Evolutionary conservation across 35 echinoderm and acorn worm genomes (phyloP).

Genomic region (Ptychodera flava): DNA sequence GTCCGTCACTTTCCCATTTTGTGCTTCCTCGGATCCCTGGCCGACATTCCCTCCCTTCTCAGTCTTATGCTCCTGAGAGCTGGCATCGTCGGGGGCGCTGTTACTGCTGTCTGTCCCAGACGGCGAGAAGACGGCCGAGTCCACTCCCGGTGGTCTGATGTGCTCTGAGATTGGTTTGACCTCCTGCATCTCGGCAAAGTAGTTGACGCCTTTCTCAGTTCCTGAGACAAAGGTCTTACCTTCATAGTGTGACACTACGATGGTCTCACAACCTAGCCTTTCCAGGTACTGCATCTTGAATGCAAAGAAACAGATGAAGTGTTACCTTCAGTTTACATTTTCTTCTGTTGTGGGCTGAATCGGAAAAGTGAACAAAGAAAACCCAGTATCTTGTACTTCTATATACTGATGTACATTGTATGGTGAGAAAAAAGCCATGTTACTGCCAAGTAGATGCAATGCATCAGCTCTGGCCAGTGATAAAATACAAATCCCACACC

Average conservation of each 20-base stretch:
- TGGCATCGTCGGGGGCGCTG: slow-evolving; percentile 5
- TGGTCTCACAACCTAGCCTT: slow-evolving; percentile 10
- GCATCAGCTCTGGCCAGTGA: too few relatives aligned
- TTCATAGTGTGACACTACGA: slow-evolving; percentile 4
- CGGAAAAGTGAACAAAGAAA: too few relatives aligned
- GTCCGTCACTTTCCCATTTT: neutral
- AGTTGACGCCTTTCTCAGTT: slow-evolving; percentile 7
- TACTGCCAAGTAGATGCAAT: too few relatives aligned
- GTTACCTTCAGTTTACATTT: too few relatives aligned
- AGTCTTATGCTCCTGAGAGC: neutral
- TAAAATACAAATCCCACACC: too few relatives aligned
- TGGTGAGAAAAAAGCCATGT: too few relatives aligned
- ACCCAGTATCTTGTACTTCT: too few relatives aligned
- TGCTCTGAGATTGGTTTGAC: slow-evolving; percentile 6
- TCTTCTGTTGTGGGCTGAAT: too few relatives aligned
- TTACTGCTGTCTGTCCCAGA: slow-evolving; percentile 3
- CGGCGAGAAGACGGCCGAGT: neutral
- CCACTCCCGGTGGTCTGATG: neutral
- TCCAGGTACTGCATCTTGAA: slow-evolving; percentile 14
- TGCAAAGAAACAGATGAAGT: too few relatives aligned
- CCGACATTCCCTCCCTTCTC: neutral
- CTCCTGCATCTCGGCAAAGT: slow-evolving; percentile 18
- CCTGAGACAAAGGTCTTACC: slow-evolving; percentile 4
- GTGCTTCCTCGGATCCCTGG: neutral
- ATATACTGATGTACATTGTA: too few relatives aligned